Conservation (phyloP, 2,113 vertebrate species). For the Cebus imitator region DNA sequence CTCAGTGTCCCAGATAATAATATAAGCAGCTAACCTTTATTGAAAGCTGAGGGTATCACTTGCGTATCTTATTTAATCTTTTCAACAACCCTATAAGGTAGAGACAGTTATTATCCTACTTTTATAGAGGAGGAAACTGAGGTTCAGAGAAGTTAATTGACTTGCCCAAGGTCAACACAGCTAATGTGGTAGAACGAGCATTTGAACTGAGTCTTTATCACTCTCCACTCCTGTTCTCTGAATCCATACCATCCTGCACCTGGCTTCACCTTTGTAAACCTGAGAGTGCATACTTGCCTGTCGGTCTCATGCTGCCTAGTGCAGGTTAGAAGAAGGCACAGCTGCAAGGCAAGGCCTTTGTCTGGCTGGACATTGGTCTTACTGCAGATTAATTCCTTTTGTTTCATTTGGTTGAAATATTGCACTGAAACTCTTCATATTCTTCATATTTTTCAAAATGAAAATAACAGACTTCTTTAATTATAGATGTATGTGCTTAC, state of each 20-base stretch:
- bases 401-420: conserved; percentile 9
- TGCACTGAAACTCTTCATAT: not conserved
- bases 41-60: not conserved
- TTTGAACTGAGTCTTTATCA: not conserved
- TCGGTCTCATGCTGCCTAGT: not conserved
- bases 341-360: not conserved
- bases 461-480: not conserved
- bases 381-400: not conserved
- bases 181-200: not conserved
- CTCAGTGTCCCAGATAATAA: not conserved
- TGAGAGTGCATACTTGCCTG: not conserved
- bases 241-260: not conserved
- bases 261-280: not conserved
- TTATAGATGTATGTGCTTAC: not conserved
- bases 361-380: not conserved
- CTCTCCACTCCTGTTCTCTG: not conserved
- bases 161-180: not conserved
- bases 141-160: not conserved
- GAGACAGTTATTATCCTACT: not conserved
- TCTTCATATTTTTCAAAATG: not conserved
- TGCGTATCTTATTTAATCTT: not conserved
- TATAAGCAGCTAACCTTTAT: not conserved
- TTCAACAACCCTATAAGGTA: not conserved
- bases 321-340: not conserved
- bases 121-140: not conserved